Evolutionary conservation across 30 jellyfish, hydroid and myxozoan genomes (phyloP).

Genomic region (Hydractinia echinata): DNA sequence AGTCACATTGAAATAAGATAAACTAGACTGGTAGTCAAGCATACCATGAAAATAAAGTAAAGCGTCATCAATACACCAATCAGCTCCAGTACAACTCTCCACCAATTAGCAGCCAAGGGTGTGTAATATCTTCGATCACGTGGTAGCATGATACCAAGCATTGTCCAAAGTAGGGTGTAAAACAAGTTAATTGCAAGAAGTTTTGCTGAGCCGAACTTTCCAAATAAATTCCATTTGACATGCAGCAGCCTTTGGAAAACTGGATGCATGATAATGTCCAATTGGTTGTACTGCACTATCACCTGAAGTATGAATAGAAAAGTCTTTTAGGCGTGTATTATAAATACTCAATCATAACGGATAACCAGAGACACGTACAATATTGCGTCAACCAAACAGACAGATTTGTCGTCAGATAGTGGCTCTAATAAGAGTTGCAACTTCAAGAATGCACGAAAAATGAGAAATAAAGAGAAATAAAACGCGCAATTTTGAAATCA

Average conservation of each 20-base stretch:
- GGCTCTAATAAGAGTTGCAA: too few relatives aligned
- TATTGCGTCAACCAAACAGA: too few relatives aligned
- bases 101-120: slow-evolving; percentile 62
- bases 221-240: slow-evolving; percentile 91
- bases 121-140: slow-evolving; percentile 62
- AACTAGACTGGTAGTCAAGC: neutral
- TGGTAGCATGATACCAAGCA: slow-evolving; percentile 76
- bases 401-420: too few relatives aligned
- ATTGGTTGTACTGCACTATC: slow-evolving; percentile 80
- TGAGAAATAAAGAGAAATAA: too few relatives aligned
- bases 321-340: too few relatives aligned
- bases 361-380: too few relatives aligned
- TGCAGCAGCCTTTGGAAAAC: slow-evolving; percentile 85
- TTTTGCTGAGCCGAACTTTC: slow-evolving; percentile 64
- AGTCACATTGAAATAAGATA: too few relatives aligned
- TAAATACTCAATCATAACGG: too few relatives aligned
- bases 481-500: too few relatives aligned
- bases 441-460: too few relatives aligned
- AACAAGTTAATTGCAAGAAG: slow-evolving; percentile 57
- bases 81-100: slow-evolving; percentile 82
- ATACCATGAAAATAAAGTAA: slow-evolving; percentile 70
- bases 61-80: slow-evolving; percentile 70
- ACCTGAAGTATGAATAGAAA: slow-evolving; percentile 32
- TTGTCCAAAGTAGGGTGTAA: slow-evolving; percentile 91
- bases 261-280: slow-evolving; percentile 90